Evolutionary conservation across 2,888 invertebrate genomes (phyloP).

Genomic region (Agrotis clavis): DNA sequence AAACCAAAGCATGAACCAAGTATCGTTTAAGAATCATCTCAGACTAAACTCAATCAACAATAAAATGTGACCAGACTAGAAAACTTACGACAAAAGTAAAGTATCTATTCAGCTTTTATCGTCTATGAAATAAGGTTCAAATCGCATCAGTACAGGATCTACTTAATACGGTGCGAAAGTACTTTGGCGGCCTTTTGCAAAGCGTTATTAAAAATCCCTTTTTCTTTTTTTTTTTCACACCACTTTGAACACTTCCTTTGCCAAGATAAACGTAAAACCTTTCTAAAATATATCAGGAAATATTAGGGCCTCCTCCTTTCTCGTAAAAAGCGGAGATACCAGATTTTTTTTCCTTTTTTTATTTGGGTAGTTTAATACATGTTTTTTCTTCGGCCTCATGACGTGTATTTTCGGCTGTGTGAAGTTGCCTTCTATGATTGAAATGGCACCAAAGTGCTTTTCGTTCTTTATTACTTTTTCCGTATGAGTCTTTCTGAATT

Average conservation of each 20-base stretch:
- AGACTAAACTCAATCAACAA: not conserved
- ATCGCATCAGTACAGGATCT: slow-evolving; percentile 8
- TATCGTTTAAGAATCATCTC: not conserved
- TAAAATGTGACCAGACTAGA: not conserved
- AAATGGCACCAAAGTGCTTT: not conserved
- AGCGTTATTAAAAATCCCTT: slow-evolving; percentile 37
- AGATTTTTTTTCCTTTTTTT: slow-evolving; percentile 51
- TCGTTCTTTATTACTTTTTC: not conserved
- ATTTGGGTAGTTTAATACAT: slow-evolving; percentile 41
- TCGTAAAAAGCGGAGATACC: slow-evolving; percentile 43
- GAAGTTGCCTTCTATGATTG: not conserved
- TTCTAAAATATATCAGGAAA: slow-evolving; percentile 42
- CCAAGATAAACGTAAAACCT: slow-evolving; percentile 38
- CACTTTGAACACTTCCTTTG: slow-evolving; percentile 27
- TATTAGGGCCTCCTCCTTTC: slow-evolving; percentile 34
- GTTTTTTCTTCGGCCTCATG: slow-evolving; percentile 15
- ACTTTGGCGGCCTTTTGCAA: slow-evolving; percentile 4
- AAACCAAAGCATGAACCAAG: not conserved
- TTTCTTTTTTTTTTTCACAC: slow-evolving; percentile 26
- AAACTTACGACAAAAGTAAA: not conserved
- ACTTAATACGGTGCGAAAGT: slow-evolving; percentile 30
- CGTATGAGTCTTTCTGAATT: not conserved
- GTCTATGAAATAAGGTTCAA: slow-evolving; percentile 10
- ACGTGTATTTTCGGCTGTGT: slow-evolving; percentile 25
- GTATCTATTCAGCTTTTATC: not conserved